Percentiles rank a stretch among this genome's conserved stretches.
Evolutionary conservation across 2,888 invertebrate species (phyloP).

Genomic region (Cryptophagus acutangulus): DNA sequence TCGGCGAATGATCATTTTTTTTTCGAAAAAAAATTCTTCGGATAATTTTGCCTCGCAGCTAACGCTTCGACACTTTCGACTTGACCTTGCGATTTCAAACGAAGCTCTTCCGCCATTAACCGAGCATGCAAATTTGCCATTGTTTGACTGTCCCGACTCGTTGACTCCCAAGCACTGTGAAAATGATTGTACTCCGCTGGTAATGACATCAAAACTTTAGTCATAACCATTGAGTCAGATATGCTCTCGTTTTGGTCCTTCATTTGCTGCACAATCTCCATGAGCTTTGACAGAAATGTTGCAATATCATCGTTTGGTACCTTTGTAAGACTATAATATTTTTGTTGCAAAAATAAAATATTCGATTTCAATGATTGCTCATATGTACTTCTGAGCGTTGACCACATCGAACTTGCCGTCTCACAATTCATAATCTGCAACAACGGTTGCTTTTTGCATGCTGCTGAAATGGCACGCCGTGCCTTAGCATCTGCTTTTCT

Average conservation of each 20-base stretch:
- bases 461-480: slow-evolving; percentile 28
- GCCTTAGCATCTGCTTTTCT: slow-evolving; percentile 24
- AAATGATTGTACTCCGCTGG: slow-evolving; percentile 39
- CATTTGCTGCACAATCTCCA: slow-evolving; percentile 11
- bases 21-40: slow-evolving; percentile 19
- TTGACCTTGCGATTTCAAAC: slow-evolving; percentile 14
- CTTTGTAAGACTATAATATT: slow-evolving; percentile 33
- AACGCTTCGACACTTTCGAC: slow-evolving; percentile 12
- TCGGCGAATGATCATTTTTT: too few species aligned
- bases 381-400: slow-evolving; percentile 30
- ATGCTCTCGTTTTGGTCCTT: slow-evolving; percentile 31
- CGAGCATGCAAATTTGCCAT: slow-evolving; percentile 14
- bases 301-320: slow-evolving; percentile 27
- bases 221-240: slow-evolving; percentile 32
- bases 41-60: neutral
- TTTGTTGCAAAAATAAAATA: slow-evolving; percentile 36
- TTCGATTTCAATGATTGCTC: slow-evolving; percentile 37
- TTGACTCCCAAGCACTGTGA: slow-evolving; percentile 33
- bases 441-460: slow-evolving; percentile 21
- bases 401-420: slow-evolving; percentile 34
- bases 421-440: slow-evolving; percentile 28
- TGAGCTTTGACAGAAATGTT: slow-evolving; percentile 26
- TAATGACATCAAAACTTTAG: slow-evolving; percentile 34
- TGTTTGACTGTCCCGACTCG: slow-evolving; percentile 19
- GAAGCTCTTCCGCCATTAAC: slow-evolving; percentile 24